These are phyloP conservation scores for Cabera pusaria DNA, from an alignment of 2,888 invertebrate species.

Conservation along the genomic window DNA sequence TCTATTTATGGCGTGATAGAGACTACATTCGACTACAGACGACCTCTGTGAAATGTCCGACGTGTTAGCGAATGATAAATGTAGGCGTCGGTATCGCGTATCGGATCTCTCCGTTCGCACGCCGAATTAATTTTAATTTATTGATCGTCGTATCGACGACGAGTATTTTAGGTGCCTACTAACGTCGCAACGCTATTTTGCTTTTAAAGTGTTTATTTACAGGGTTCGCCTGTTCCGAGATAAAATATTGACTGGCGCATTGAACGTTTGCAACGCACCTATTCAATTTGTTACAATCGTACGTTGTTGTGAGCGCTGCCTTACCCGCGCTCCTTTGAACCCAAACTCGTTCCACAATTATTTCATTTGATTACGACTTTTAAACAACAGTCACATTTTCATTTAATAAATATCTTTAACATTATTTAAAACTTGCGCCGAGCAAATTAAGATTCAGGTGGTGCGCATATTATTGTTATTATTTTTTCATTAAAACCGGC, in stretches of 20 bases:
- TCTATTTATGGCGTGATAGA: slow-evolving; percentile 58
- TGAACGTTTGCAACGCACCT: slow-evolving; percentile 24
- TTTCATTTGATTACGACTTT: no score
- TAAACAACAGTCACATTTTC: no score
- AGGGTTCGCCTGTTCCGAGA: slow-evolving; percentile 43
- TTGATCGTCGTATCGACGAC: slow-evolving; percentile 79
- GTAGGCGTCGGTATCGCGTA: slow-evolving; percentile 82
- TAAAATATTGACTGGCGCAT: slow-evolving; percentile 40
- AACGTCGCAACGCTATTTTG: slow-evolving; percentile 61
- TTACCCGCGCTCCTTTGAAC: slow-evolving; percentile 4
- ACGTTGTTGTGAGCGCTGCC: slow-evolving; percentile 8
- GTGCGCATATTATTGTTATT: slow-evolving; percentile 17
- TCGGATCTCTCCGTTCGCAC: slow-evolving; percentile 82
- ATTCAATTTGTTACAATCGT: slow-evolving; percentile 18
- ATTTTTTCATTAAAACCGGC: slow-evolving; percentile 21
- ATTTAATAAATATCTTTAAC: no score
- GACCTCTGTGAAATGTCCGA: slow-evolving; percentile 77
- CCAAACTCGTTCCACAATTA: neutral
- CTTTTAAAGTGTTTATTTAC: slow-evolving; percentile 66
- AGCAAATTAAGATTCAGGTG: slow-evolving; percentile 13
- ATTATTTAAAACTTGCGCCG: neutral
- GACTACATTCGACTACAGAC: slow-evolving; percentile 60
- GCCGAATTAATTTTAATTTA: slow-evolving; percentile 84
- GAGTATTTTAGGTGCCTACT: slow-evolving; percentile 79
- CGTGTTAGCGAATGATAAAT: slow-evolving; percentile 83